Evolutionary conservation across 1,140 invertebrate genomes (phyloP).

Genomic region (Coptotermes formosanus): DNA sequence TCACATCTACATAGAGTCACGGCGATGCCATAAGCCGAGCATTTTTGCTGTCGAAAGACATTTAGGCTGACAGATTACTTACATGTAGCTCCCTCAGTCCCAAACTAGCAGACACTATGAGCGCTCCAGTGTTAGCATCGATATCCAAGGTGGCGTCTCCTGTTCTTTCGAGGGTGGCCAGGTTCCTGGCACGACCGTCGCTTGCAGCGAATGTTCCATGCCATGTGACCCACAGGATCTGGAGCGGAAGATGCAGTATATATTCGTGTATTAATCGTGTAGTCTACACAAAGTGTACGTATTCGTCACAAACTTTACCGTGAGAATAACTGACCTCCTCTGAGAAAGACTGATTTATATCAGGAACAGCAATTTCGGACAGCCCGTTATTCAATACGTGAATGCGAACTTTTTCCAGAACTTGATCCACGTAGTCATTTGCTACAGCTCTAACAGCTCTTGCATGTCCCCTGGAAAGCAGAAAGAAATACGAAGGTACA

Average conservation of each 20-base stretch:
- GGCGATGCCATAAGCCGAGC: no score
- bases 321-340: neutral
- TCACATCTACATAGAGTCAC: no score
- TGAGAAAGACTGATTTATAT: neutral
- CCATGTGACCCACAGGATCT: neutral
- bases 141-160: neutral
- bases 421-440: neutral
- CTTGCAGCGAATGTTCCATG: neutral
- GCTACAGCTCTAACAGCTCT: neutral
- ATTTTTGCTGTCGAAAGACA: no score
- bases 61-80: neutral
- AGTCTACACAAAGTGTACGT: no score
- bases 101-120: neutral
- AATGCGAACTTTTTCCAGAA: neutral
- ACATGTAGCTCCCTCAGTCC: neutral
- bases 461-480: neutral
- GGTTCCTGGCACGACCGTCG: neutral
- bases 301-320: no score
- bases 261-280: no score
- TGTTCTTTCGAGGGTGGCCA: neutral
- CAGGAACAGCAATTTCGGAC: neutral
- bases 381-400: neutral
- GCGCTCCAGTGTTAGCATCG: neutral
- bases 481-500: neutral
- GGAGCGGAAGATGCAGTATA: neutral